phyloP scores from a whole-genome alignment of 2,113 vertebrate species.

The Thalassoma bifasciatum region DNA sequence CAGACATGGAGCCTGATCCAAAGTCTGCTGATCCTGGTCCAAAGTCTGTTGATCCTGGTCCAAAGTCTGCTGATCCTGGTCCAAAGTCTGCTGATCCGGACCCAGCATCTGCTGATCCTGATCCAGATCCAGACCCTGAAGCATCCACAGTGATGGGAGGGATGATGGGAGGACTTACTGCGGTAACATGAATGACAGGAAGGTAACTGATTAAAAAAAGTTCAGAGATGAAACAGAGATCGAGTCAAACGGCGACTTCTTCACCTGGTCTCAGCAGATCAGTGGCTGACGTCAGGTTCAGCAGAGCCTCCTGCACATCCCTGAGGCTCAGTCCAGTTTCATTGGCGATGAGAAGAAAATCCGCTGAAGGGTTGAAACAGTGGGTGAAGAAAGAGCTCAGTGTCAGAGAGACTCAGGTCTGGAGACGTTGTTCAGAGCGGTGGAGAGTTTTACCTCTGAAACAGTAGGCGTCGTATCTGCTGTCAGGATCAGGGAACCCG shows the following conservation, averaged over 20 bases:
- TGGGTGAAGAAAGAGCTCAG: no score
- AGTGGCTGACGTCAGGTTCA: constrained; percentile 66
- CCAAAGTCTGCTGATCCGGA: constrained; percentile 6
- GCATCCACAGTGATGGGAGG: constrained; percentile 71
- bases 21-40: background rate
- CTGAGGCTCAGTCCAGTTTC: constrained; percentile 76
- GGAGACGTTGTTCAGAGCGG: no score
- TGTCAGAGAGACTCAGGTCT: no score
- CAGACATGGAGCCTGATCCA: no score
- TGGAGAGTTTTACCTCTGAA: constrained; percentile 85
- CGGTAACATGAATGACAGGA: constrained; percentile 41
- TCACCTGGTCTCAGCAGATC: constrained; percentile 72
- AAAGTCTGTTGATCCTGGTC: no score
- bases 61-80: constrained; percentile 30
- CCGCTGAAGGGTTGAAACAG: constrained; percentile 46
- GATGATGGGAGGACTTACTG: constrained; percentile 81
- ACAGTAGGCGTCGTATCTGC: constrained; percentile 92
- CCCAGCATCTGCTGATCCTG: constrained; percentile 23
- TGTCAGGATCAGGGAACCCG: constrained; percentile 79
- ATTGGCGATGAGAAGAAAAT: constrained; percentile 65
- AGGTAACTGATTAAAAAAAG: background rate
- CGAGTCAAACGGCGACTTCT: background rate
- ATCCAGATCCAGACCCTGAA: constrained; percentile 71
- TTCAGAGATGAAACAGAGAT: background rate
- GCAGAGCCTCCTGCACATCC: constrained; percentile 64